These are phyloP conservation scores for Mesorhabditis belari DNA, from an alignment of 2,888 invertebrate species.

Conservation along the genomic window DNA sequence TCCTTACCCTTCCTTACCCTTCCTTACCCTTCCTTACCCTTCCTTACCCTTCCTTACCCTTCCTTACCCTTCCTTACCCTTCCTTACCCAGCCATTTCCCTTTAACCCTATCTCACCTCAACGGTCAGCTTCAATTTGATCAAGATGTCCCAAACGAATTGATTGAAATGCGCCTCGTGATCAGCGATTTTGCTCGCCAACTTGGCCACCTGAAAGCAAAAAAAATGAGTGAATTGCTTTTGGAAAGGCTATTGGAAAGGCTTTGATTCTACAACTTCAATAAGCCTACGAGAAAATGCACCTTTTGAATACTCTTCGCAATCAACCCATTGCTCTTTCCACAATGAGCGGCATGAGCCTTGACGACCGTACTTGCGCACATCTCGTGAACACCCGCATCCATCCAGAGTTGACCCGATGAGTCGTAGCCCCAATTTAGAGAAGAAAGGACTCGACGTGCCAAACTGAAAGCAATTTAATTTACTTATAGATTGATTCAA, in stretches of 20 bases:
- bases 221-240: too few species aligned
- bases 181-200: constrained; percentile 45
- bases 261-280: background rate
- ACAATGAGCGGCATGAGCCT: constrained; percentile 49
- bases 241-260: too few species aligned
- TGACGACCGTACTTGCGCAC: constrained; percentile 44
- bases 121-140: constrained; percentile 43
- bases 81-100: background rate
- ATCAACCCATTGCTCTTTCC: constrained; percentile 43
- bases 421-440: constrained; percentile 36
- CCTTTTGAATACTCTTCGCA: constrained; percentile 39
- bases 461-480: too few species aligned
- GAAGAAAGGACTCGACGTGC: constrained; percentile 34
- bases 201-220: constrained; percentile 43
- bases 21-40: too few species aligned
- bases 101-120: constrained; percentile 11
- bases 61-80: too few species aligned
- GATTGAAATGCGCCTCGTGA: constrained; percentile 44
- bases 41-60: too few species aligned
- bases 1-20: too few species aligned
- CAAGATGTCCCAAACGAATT: constrained; percentile 51
- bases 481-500: too few species aligned
- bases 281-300: background rate
- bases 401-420: constrained; percentile 35
- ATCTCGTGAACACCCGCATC: constrained; percentile 36